A percentile compares a stretch with the other conserved stretches of the same genome.
Evolutionary conservation across 2,113 vertebrate genomes (phyloP).

Genomic region (Dipodomys stephensi): DNA sequence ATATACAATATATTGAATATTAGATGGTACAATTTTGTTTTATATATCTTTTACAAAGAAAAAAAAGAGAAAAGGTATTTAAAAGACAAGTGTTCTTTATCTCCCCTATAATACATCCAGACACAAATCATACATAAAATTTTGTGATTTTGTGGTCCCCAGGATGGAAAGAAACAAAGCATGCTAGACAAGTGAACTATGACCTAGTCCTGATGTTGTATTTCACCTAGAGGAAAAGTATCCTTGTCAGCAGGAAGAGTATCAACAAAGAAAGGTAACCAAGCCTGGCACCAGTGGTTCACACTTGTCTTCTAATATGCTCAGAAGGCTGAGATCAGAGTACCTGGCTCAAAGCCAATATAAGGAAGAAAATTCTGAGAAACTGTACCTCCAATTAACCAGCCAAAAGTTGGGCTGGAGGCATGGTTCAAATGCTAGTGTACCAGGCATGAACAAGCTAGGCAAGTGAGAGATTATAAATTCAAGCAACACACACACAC

Average conservation of each 20-base stretch:
- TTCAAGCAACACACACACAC: no score
- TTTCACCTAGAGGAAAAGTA: constrained; percentile 3
- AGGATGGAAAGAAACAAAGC: neutral
- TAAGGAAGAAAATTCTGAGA: no score
- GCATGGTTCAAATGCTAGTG: no score
- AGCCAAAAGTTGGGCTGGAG: no score
- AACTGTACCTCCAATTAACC: no score
- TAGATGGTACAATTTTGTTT: neutral
- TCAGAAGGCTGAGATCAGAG: no score
- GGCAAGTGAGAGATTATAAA: no score
- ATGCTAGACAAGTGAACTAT: no score
- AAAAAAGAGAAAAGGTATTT: neutral
- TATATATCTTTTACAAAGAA: neutral
- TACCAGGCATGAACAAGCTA: no score
- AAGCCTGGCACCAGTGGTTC: no score
- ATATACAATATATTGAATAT: neutral
- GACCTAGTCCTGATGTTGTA: neutral
- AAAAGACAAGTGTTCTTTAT: neutral
- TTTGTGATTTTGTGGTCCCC: neutral
- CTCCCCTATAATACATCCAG: neutral
- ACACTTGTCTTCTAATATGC: no score
- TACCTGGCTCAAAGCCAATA: no score
- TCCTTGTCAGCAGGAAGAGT: neutral
- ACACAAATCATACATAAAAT: neutral
- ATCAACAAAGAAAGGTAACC: neutral